phyloP scores from a whole-genome alignment of 2,113 vertebrate species.

The Tenebrosternarchus preto region DNA sequence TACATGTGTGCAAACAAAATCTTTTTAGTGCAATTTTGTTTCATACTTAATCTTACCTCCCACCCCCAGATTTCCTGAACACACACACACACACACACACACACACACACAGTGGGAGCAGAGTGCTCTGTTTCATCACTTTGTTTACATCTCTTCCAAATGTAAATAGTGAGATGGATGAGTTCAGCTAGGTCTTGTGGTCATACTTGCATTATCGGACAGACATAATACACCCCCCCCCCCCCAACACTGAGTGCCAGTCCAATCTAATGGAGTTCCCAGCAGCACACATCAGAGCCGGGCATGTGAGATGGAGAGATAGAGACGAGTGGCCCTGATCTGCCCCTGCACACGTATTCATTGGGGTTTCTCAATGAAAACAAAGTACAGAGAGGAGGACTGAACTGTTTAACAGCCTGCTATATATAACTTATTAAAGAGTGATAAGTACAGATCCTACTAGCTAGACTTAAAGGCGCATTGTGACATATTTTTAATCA shows the following conservation, averaged over 20 bases:
- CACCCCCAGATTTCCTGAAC: neutral
- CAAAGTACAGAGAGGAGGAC: neutral
- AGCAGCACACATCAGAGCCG: constrained; percentile 28
- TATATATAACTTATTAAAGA: too few species aligned
- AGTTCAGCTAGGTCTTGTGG: constrained; percentile 36
- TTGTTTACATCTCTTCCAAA: constrained; percentile 41
- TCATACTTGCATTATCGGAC: constrained; percentile 47
- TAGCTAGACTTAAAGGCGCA: neutral
- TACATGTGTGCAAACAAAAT: neutral
- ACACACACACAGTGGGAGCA: constrained; percentile 30
- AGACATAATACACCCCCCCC: constrained; percentile 47
- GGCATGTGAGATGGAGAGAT: constrained; percentile 28
- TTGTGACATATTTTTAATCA: neutral
- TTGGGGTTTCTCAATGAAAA: constrained; percentile 17
- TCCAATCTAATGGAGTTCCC: constrained; percentile 26
- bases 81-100: constrained; percentile 27
- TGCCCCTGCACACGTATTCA: neutral
- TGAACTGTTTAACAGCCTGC: neutral
- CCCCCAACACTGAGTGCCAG: neutral
- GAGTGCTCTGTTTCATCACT: constrained; percentile 36
- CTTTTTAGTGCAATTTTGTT: constrained; percentile 14
- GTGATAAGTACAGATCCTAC: too few species aligned
- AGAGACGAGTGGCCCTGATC: constrained; percentile 60
- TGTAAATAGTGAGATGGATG: constrained; percentile 38
- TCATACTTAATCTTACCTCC: constrained; percentile 22